Evolutionary conservation across 2,113 vertebrate genomes (phyloP), one percentile per base, ranked within the genome.

Genomic region (Chloropsis hardwickii): DNA sequence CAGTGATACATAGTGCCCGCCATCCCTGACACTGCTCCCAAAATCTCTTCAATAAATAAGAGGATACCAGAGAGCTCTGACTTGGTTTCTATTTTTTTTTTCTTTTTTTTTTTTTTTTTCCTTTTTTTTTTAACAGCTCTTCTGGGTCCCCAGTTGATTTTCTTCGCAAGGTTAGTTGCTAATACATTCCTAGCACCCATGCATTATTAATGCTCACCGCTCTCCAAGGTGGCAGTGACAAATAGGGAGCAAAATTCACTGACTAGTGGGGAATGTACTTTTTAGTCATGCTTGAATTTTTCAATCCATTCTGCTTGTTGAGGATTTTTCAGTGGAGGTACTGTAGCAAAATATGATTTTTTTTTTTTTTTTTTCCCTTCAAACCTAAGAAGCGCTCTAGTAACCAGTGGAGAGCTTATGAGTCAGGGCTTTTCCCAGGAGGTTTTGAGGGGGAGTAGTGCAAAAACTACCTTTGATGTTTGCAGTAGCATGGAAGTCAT

Each of bases 201-300:
- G 98, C 98, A 99, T 99, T 99, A 99, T 99, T 99, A 99, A 99
- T 99, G 98, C 98, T 98, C 97, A 97, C 98, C 70, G 95, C 98
- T 98, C 98, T 98, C 98, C 98, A 98, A 99, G 99, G 98, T 99
- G 99, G 99, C 99, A 99, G 98, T 99, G 99, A 99, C 99, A 99
- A 99, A 99, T 99, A 98, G 98, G 98, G 98, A 99, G 98, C 98
- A 98, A 97, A 98, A 98, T 98, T 98, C 98, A 99, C 98, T 99
- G 98, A 99, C 99, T 99, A 98, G 98, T 98, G 98, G 98, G 98
- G 98, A 99, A 99, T 99, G 99, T 98, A 99, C 98, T 98, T 99
- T 99, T 99, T 99, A 99, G 99, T 99, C 99, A 99, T 98, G 99
- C 99, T 99, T 98, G 98, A 99, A 98, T 98, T 98, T 99, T 98